A percentile compares a stretch with the other conserved stretches of the same genome.
phyloP scores from a whole-genome alignment of 2,888 invertebrate species.

The Yponomeuta malinellus region DNA sequence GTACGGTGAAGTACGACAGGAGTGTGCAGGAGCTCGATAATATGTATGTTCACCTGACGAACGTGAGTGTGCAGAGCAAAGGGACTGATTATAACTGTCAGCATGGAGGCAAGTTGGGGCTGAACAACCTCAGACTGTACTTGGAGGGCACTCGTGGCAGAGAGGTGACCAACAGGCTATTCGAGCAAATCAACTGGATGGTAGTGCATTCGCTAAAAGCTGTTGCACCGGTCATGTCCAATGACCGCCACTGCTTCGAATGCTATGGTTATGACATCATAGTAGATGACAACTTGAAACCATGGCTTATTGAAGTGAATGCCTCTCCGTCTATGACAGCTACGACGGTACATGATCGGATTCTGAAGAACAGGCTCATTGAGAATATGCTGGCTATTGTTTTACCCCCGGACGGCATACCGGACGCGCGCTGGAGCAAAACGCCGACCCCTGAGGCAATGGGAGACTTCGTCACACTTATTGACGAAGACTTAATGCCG shows the following conservation, averaged over 20 bases:
- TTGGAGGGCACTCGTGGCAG: conserved; percentile 94
- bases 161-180: conserved; percentile 90
- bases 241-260: conserved; percentile 94
- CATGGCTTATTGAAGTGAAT: conserved; percentile 96
- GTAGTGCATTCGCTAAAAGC: conserved; percentile 95
- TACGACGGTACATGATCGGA: conserved; percentile 95
- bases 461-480: conserved; percentile 88
- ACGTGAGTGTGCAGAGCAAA: conserved; percentile 98
- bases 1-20: conserved; percentile 95
- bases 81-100: conserved; percentile 95
- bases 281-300: conserved; percentile 94
- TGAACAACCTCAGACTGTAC: conserved; percentile 91
- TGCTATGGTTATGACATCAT: conserved; percentile 98
- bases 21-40: conserved; percentile 91
- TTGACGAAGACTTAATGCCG: conserved; percentile 86
- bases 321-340: conserved; percentile 96
- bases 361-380: conserved; percentile 94
- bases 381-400: conserved; percentile 95
- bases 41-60: conserved; percentile 96
- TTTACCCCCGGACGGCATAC: conserved; percentile 89
- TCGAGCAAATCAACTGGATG: conserved; percentile 91
- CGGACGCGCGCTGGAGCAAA: conserved; percentile 94
- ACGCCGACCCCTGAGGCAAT: conserved; percentile 83
- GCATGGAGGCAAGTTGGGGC: conserved; percentile 96
- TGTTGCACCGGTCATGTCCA: conserved; percentile 93